A percentile compares a stretch with the other conserved stretches of the same genome.
Conservation (phyloP, 2,797 vertebrate genomes). For the Varecia variegata region DNA sequence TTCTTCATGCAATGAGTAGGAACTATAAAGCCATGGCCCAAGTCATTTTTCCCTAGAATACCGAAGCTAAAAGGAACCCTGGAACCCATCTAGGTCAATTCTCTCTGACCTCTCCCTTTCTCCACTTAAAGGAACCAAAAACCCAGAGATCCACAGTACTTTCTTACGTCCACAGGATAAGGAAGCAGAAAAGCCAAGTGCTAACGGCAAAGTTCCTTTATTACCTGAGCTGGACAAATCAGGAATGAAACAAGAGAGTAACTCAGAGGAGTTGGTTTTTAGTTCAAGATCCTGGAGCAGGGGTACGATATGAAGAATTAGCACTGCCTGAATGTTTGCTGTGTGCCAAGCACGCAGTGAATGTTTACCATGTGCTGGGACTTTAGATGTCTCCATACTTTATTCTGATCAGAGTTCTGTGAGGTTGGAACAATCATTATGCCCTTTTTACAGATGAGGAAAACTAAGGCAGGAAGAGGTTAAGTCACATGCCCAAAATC, state of each 20-base stretch:
- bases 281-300: background rate
- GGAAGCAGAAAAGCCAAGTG: background rate
- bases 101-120: background rate
- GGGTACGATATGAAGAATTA: fast-evolving
- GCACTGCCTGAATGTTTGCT: background rate
- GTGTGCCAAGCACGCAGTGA: fast-evolving
- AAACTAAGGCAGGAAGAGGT: background rate
- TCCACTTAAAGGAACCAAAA: background rate
- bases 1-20: background rate
- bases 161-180: background rate
- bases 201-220: background rate
- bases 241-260: background rate
- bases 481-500: background rate
- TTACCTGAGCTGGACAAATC: background rate
- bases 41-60: background rate
- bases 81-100: background rate
- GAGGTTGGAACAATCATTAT: background rate
- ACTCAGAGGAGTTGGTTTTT: background rate
- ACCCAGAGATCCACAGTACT: background rate
- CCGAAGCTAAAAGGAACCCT: background rate
- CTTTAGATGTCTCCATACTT: background rate
- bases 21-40: background rate
- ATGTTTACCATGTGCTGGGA: background rate
- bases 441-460: background rate
- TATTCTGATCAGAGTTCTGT: background rate